These are phyloP conservation scores for Poeciliopsis retropinna DNA, from an alignment of 2,113 vertebrate genomes.

Conservation along the genomic window DNA sequence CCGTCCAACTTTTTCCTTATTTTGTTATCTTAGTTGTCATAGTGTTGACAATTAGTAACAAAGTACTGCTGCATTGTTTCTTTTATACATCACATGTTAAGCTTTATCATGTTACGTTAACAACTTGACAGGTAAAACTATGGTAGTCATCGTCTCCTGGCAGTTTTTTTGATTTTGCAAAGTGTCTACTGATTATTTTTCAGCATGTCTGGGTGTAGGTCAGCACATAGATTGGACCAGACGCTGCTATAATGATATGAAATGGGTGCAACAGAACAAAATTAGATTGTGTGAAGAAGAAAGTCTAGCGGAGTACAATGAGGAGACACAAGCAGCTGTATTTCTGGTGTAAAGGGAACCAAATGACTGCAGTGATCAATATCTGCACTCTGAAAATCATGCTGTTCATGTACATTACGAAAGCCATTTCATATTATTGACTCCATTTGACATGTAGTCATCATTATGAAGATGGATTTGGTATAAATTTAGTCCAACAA, in stretches of 20 bases:
- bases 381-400: background rate
- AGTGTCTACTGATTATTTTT: too few species aligned
- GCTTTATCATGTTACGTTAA: too few species aligned
- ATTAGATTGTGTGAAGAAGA: background rate
- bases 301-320: background rate
- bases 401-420: background rate
- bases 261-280: too few species aligned
- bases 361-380: background rate
- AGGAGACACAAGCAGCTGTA: background rate
- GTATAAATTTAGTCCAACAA: background rate
- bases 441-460: background rate
- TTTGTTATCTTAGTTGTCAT: too few species aligned
- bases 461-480: background rate
- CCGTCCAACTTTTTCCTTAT: too few species aligned
- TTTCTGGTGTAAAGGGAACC: background rate
- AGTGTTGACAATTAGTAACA: too few species aligned
- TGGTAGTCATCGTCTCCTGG: too few species aligned
- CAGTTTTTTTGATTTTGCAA: too few species aligned
- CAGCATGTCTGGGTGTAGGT: background rate
- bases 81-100: too few species aligned
- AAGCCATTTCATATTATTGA: background rate
- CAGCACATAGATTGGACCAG: background rate
- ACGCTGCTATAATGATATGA: too few species aligned
- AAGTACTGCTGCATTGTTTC: too few species aligned
- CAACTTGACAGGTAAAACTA: too few species aligned